Evolutionary conservation across 1,140 invertebrate species (phyloP), one percentile per base, ranked within the genome.

Genomic region (Pectinophora gossypiella): DNA sequence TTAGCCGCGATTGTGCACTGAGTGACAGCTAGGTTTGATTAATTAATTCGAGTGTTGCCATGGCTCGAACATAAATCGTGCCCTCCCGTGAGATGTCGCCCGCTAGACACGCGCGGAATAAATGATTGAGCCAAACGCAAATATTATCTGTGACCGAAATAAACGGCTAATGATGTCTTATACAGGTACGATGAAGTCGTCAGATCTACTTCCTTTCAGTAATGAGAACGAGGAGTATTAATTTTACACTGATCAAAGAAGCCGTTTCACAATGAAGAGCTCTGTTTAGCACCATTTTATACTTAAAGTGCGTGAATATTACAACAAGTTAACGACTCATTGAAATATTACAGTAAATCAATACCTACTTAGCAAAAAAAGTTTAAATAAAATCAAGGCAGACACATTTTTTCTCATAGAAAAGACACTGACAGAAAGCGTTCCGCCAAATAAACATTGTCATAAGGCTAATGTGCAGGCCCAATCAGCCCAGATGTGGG

Each of bases 71-170:
- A 86, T 86, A 83, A 86, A 86, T 86, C 77, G 78, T 79, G 74
- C 68, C 83, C 80, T 84, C 83, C 80, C 76, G 72, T 73, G 73
- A 84, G 83, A 81, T 82, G 83, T 86, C 83, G 72, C 79, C 76
- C 66, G n/a, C n/a, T 58, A 51, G 70, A 68, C 73, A 65, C 64
- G n/a, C 57, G 56, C 67, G 68, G 77, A 76, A 82, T 82, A 85
- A 81, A 83, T 85, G 82, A 83, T 83, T 80, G 65, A 81, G 68
- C 75, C 76, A 70, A 75, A 74, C 70, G 72, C 76, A 68, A 73
- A 77, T 68, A 74, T 79, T 81, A 79, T 68, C 59, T 69, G 71
- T 72, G 75, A 79, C 77, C 61, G 63, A 83, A 83, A 85, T 85
- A 85, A 68, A 70, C 64, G 56, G 46, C 81, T 85, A 83, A 85